Evolutionary conservation across 2,113 vertebrate species (phyloP).

Genomic region (Eurystomus gularis): DNA sequence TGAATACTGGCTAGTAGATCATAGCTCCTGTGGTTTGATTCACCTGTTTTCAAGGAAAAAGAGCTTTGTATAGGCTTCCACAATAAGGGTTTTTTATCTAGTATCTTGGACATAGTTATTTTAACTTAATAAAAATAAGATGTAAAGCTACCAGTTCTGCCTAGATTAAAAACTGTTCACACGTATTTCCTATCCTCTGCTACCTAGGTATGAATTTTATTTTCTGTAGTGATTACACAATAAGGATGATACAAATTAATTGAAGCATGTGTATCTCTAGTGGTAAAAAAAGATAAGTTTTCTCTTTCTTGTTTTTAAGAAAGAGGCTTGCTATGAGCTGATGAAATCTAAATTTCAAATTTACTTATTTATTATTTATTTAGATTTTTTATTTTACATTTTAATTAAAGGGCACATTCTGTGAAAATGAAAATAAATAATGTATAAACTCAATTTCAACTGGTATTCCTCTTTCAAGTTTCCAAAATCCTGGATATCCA

Average conservation of each 20-base stretch:
- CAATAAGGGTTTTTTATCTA: neutral
- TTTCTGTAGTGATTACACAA: neutral
- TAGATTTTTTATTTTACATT: neutral
- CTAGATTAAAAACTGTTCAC: neutral
- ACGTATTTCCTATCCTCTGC: neutral
- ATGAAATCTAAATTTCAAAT: neutral
- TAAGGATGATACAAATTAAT: neutral
- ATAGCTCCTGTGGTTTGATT: neutral
- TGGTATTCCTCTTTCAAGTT: neutral
- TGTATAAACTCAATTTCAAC: neutral
- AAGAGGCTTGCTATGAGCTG: neutral
- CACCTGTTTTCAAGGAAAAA: neutral
- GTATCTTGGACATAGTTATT: neutral
- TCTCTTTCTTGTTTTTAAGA: neutral
- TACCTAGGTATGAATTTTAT: neutral
- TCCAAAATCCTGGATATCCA: neutral
- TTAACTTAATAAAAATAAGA: neutral
- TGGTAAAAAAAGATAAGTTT: neutral
- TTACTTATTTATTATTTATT: neutral
- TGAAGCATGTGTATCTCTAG: neutral
- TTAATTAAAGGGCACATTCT: neutral
- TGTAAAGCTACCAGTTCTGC: neutral
- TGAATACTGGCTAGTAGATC: neutral
- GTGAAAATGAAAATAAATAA: neutral
- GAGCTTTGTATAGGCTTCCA: neutral